phyloP scores from a whole-genome alignment of 2,888 invertebrate genomes.

The Idaea aversata region DNA sequence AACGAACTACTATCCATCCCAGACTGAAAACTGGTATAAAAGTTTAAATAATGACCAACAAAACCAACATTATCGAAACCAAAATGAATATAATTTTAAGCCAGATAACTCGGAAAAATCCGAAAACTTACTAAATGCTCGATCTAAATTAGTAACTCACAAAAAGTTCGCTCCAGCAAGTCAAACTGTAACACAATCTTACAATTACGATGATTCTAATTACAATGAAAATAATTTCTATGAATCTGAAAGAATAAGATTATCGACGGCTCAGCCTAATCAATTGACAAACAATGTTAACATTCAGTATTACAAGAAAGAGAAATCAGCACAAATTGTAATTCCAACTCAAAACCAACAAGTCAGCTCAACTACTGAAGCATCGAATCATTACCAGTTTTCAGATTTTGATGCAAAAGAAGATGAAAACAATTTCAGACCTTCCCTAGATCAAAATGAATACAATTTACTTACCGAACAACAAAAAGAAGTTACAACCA shows the following conservation, averaged over 20 bases:
- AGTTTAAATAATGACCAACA: conserved; percentile 19
- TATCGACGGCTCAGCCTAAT: conserved; percentile 8
- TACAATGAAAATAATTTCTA: conserved; percentile 37
- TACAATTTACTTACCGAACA: conserved; percentile 6
- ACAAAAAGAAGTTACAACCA: conserved; percentile 32
- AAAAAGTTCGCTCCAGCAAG: conserved; percentile 50
- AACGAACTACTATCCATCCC: conserved; percentile 15
- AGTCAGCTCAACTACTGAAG: conserved; percentile 31
- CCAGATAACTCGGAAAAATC: conserved; percentile 15
- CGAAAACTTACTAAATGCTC: conserved; percentile 25
- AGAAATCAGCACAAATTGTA: neutral
- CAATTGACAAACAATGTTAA: neutral
- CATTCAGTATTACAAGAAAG: neutral
- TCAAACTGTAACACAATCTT: conserved; percentile 54
- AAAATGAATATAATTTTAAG: conserved; percentile 5
- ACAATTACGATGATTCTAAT: conserved; percentile 38
- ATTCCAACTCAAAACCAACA: conserved; percentile 32
- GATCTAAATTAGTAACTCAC: conserved; percentile 49
- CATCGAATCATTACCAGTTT: conserved; percentile 34
- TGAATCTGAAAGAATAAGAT: conserved; percentile 25
- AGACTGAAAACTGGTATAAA: conserved; percentile 17
- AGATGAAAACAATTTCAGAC: conserved; percentile 44
- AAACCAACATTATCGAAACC: conserved; percentile 12
- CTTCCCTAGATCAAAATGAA: conserved; percentile 26
- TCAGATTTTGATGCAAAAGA: conserved; percentile 40